Evolutionary conservation across 2,113 vertebrate genomes (phyloP).

Genomic region (Odobenus rosmarus): DNA sequence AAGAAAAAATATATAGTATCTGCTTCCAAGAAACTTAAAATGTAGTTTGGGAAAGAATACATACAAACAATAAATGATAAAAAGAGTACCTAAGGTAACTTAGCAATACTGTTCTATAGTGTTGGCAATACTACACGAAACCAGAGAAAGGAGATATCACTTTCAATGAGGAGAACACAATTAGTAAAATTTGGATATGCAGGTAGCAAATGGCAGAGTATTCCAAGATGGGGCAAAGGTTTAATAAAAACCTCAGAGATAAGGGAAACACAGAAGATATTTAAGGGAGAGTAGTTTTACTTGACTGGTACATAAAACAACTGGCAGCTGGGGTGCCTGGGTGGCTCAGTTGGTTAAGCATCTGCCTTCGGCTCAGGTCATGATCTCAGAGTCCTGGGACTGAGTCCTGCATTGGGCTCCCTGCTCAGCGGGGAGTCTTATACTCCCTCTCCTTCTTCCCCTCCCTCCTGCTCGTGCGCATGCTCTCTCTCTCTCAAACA

Average conservation of each 20-base stretch:
- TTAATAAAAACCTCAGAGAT: not conserved
- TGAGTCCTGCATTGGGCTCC: too few relatives aligned
- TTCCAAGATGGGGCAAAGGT: not conserved
- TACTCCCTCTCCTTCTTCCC: not conserved
- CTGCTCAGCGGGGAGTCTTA: not conserved
- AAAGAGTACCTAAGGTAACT: not conserved
- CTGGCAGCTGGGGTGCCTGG: not conserved
- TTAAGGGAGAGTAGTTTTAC: not conserved
- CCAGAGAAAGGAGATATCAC: not conserved
- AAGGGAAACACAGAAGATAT: not conserved
- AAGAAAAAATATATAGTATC: conserved; percentile 5
- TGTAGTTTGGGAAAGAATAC: not conserved
- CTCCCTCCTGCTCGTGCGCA: not conserved
- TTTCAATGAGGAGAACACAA: not conserved
- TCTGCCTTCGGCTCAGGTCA: not conserved
- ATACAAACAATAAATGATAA: not conserved
- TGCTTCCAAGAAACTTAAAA: not conserved
- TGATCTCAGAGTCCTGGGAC: not conserved
- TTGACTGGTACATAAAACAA: not conserved
- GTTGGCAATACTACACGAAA: not conserved
- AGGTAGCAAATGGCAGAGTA: not conserved
- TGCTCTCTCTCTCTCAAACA: not conserved
- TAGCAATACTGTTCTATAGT: not conserved
- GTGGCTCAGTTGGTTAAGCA: not conserved
- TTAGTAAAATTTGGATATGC: not conserved